phyloP scores from a whole-genome alignment of 2,797 vertebrate species.

The Bucorvus abyssinicus region DNA sequence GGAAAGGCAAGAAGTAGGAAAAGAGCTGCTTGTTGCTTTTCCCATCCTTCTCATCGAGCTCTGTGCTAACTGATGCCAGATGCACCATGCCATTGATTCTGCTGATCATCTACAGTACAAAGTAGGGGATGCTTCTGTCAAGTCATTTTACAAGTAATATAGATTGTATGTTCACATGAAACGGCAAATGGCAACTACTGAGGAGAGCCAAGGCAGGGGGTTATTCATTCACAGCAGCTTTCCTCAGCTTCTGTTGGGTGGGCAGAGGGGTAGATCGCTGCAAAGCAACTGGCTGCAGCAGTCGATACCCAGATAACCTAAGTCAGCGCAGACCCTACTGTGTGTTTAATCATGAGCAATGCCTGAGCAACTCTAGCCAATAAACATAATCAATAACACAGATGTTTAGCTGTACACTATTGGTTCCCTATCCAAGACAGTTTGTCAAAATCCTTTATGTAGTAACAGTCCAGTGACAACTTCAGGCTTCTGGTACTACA shows the following conservation, averaged over 20 bases:
- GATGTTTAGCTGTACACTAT: not conserved
- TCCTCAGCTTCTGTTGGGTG: not conserved
- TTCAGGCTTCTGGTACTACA: not conserved
- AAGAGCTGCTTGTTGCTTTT: not conserved
- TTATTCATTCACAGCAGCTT: not conserved
- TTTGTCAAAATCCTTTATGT: not conserved
- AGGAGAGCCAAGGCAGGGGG: not conserved
- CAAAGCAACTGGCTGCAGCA: not conserved
- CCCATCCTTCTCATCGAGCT: not conserved
- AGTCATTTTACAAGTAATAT: not conserved
- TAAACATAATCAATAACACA: not conserved
- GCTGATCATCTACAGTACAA: accelerated
- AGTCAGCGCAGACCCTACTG: not conserved
- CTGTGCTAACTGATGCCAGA: not conserved
- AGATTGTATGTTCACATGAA: not conserved
- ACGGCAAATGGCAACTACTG: no score
- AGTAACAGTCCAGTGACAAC: not conserved
- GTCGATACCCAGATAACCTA: accelerated
- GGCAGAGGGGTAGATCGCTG: not conserved
- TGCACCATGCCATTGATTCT: accelerated
- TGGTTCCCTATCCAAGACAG: not conserved
- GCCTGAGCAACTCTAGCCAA: not conserved
- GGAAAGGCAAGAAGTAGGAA: not conserved
- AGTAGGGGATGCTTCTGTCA: not conserved
- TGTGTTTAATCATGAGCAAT: not conserved